Evolutionary conservation across 2,888 invertebrate genomes (phyloP), one percentile per base, ranked within the genome.

Genomic region (Drosophila falleni): DNA sequence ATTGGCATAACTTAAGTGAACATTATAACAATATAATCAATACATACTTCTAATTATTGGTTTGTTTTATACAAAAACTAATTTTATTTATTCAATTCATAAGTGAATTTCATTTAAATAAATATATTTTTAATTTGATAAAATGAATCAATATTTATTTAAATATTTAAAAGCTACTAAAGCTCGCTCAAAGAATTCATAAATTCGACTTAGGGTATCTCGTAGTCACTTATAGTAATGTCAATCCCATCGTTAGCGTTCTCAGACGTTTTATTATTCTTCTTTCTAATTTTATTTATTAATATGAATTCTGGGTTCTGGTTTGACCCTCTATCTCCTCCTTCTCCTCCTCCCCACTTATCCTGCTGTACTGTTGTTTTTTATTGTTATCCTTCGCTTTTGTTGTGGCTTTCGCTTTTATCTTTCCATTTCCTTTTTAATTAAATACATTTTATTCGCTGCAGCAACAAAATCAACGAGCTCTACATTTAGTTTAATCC

Each of bases 261-360:
- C 37, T n/a, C 33, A 26, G 15, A 35, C 10, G 23, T 5, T 8
- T 4, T 35, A 54, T 41, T 47, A 16, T 37, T 44, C 35, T 39
- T 23, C 13, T 49, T 49, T 60, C 42, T 69, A 70, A 82, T 73
- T 73, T 46, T 71, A 70, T 83, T 74, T 60, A 74, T 77, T 78
- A 65, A 74, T 77, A 71, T 54, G 71, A 33, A 59, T n/a, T n/a
- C n/a, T n/a, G n/a, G n/a, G n/a, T n/a, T n/a, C n/a, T n/a, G n/a
- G n/a, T n/a, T n/a, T 64, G 41, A 23, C 35, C 15, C 11, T 5
- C 23, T 31, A 5, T 0, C 10, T 9, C 19, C 10, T 31, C 31
- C 2, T 9, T 5, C n/a, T 19, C 2, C 9, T 23, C 19, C 10
- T 19, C 10, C n/a, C n/a, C 11, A 8, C 47, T 47, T 29, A 15